phyloP scores from a whole-genome alignment of 2,888 invertebrate species.

The Oscheius sp. region DNA sequence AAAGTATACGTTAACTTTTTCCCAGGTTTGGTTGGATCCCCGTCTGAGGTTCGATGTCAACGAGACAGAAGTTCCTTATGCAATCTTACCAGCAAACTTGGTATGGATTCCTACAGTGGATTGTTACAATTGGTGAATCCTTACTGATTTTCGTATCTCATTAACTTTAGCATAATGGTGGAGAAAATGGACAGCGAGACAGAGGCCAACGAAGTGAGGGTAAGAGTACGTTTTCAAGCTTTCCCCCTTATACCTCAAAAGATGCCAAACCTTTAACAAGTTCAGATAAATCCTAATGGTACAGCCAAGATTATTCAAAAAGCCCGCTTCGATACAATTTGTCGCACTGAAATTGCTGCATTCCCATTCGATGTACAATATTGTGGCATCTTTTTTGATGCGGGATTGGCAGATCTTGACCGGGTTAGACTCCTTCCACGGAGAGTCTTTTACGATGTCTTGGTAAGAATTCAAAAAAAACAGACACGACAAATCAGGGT shows the following conservation, averaged over 20 bases:
- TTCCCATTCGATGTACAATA: not conserved
- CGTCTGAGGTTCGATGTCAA: not conserved
- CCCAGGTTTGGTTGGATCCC: not conserved
- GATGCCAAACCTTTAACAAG: not conserved
- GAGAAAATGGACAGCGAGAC: not conserved
- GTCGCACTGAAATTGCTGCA: not conserved
- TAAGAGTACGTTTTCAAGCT: not conserved
- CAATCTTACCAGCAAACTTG: not conserved
- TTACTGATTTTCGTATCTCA: too few species aligned
- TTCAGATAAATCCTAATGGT: not conserved
- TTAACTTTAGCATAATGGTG: not conserved
- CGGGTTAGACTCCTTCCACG: not conserved
- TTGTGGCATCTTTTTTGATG: not conserved
- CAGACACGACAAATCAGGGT: not conserved
- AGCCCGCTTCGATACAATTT: constrained; percentile 1
- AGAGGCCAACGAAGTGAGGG: not conserved
- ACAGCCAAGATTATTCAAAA: not conserved
- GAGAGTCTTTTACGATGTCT: not conserved
- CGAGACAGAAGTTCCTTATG: not conserved
- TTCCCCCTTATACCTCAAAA: too few species aligned
- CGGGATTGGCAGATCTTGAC: not conserved
- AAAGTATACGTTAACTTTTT: too few species aligned
- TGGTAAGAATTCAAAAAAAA: not conserved
- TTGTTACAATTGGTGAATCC: not conserved
- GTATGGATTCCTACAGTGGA: constrained; percentile 1